Evolutionary conservation across 2,888 invertebrate species (phyloP), one percentile per base, ranked within the genome.

Genomic region (Cephus pulcher): DNA sequence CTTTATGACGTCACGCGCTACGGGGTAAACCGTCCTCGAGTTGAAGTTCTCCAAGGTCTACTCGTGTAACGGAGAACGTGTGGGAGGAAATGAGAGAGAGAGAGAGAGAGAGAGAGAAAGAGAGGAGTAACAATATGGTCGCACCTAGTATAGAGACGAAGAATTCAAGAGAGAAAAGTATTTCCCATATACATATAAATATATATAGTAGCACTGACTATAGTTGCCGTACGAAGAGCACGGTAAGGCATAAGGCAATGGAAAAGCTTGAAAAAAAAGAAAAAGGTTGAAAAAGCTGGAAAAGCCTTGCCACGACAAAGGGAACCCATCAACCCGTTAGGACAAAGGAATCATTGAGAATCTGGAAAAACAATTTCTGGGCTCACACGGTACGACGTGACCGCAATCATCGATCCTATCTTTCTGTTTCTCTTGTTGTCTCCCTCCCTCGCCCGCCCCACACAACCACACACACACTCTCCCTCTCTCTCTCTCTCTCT

Each of bases 1-100:
- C 82, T 86, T 85, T 86, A 85, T 87, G 86, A 87, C 86, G 84
- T 87, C 85, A 86, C 82, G 80, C 74, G 80, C 75, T 74, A 40
- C 76, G 76, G 75, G 75, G 76, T 75, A 74, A 75, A 74, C 74
- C 70, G 70, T 40, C 40, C 70, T 30, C 70, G 70, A 70, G 70
- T 30, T 70, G 70, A 70, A 30, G 70, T 30, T 32, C 23, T 32
- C 1, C 32, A 70, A 33, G 70, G 70, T 12, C 70, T 70, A 12
- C 15, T 12, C 12, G 30, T 33, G 30, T 33, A 15, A 70, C 33
- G 79, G 68, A 79, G 74, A 40, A 74, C 34, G 76, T 40, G 74
- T 68, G 75, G 75, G 77, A 75, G 30, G 32, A 30, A 75, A 35
- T 35, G 69, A 73, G 75, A 73, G 75, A n/a, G 34, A 69, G 34